phyloP scores from a whole-genome alignment of 2,888 invertebrate genomes.

The Calephelis perditalis region DNA sequence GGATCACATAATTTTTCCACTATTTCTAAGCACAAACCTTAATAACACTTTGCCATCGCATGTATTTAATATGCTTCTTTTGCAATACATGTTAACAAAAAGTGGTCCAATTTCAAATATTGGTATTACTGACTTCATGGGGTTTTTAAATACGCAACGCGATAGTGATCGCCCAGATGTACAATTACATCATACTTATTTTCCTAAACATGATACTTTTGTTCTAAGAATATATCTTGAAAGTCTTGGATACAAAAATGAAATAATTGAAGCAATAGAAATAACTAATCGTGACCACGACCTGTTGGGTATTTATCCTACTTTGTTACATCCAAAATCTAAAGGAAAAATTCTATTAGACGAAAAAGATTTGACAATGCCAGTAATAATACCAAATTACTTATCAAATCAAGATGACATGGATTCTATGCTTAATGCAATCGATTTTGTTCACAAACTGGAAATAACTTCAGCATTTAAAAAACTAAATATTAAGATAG shows the following conservation, averaged over 20 bases:
- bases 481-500: conserved; percentile 44
- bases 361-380: conserved; percentile 63
- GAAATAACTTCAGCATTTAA: conserved; percentile 54
- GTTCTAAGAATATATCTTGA: conserved; percentile 36
- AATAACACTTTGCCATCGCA: conserved; percentile 32
- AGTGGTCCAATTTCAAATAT: conserved; percentile 63
- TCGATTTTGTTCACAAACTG: conserved; percentile 51
- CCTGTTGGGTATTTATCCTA: conserved; percentile 52
- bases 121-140: conserved; percentile 63
- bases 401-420: conserved; percentile 75
- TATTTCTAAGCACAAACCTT: conserved; percentile 37
- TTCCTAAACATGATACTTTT: conserved; percentile 39
- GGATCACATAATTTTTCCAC: conserved; percentile 62
- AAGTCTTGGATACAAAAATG: conserved; percentile 41
- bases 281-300: conserved; percentile 42
- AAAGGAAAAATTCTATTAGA: conserved; percentile 74
- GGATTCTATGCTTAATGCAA: conserved; percentile 52
- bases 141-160: conserved; percentile 67
- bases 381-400: conserved; percentile 80
- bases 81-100: conserved; percentile 66
- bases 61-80: conserved; percentile 40
- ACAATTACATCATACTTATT: conserved; percentile 58
- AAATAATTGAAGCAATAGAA: conserved; percentile 39
- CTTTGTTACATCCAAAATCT: conserved; percentile 68
- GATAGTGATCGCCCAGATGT: conserved; percentile 65